Conservation (phyloP, 2,888 invertebrate genomes). For the Lypha dubia region DNA sequence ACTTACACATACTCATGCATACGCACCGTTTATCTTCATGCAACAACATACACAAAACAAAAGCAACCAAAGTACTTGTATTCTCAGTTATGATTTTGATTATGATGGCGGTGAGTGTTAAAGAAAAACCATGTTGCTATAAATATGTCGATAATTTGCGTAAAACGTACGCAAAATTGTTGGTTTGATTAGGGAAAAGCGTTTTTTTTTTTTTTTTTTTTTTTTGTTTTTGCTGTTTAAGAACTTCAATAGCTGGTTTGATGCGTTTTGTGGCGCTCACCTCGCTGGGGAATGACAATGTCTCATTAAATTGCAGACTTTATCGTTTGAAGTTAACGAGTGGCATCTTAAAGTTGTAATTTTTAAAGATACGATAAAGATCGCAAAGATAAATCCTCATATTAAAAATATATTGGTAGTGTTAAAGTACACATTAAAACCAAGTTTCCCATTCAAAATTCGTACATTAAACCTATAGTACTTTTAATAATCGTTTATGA, state of each 20-base stretch:
- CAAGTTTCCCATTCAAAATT: too few relatives aligned
- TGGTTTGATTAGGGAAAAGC: slow-evolving; percentile 53
- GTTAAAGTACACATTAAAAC: too few relatives aligned
- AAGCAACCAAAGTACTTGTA: slow-evolving; percentile 3
- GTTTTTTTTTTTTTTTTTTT: too few relatives aligned
- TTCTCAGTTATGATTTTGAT: slow-evolving; percentile 9
- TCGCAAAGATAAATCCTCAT: too few relatives aligned
- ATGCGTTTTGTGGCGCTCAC: neutral
- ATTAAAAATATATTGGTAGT: too few relatives aligned
- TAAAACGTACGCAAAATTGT: slow-evolving; percentile 35
- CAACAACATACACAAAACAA: slow-evolving; percentile 18
- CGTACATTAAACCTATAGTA: too few relatives aligned
- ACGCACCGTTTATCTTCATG: neutral
- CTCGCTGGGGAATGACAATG: slow-evolving; percentile 49
- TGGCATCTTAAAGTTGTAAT: slow-evolving; percentile 17
- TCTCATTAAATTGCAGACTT: slow-evolving; percentile 24
- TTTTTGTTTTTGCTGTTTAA: too few relatives aligned
- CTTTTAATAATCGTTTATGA: too few relatives aligned
- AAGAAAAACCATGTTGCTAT: slow-evolving; percentile 28
- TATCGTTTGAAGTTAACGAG: slow-evolving; percentile 50
- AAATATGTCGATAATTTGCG: slow-evolving; percentile 61
- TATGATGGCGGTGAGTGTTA: neutral
- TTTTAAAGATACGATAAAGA: slow-evolving; percentile 42
- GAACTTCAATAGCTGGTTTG: slow-evolving; percentile 6
- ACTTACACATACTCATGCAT: slow-evolving; percentile 10